phyloP scores from a whole-genome alignment of 2,797 vertebrate species.

The Sebastes kiyomatsui region DNA sequence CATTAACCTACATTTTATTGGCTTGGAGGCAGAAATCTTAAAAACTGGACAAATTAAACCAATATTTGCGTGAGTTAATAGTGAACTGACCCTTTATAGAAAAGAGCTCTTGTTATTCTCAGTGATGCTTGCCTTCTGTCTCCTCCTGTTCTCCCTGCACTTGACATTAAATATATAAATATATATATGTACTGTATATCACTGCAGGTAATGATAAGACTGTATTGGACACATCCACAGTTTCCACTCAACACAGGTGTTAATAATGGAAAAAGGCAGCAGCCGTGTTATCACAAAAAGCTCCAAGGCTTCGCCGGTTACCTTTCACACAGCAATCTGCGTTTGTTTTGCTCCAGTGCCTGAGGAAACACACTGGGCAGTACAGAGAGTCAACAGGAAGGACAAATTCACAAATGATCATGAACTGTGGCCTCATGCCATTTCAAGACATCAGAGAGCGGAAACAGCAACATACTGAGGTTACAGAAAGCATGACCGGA shows the following conservation, averaged over 20 bases:
- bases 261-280: neutral
- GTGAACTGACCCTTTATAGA: neutral
- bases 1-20: neutral
- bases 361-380: slow-evolving; percentile 18
- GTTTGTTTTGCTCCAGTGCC: slow-evolving; percentile 19
- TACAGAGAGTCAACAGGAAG: slow-evolving; percentile 41
- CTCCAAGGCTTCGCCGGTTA: neutral
- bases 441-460: slow-evolving; percentile 71
- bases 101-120: neutral
- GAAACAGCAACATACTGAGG: slow-evolving; percentile 58
- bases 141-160: neutral
- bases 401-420: slow-evolving; percentile 62
- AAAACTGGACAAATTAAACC: neutral
- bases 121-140: neutral
- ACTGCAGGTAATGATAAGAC: neutral
- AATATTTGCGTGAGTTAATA: neutral
- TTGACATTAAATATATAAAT: neutral
- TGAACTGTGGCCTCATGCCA: slow-evolving; percentile 73
- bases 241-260: neutral
- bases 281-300: neutral
- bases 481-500: slow-evolving; percentile 52
- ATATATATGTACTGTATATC: neutral
- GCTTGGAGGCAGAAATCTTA: neutral
- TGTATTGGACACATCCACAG: neutral
- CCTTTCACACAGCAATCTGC: slow-evolving; percentile 32